Percentiles rank a stretch among this genome's conserved stretches.
Conservation (phyloP, 2,797 vertebrate genomes). For the Rhinoraja longicauda region DNA sequence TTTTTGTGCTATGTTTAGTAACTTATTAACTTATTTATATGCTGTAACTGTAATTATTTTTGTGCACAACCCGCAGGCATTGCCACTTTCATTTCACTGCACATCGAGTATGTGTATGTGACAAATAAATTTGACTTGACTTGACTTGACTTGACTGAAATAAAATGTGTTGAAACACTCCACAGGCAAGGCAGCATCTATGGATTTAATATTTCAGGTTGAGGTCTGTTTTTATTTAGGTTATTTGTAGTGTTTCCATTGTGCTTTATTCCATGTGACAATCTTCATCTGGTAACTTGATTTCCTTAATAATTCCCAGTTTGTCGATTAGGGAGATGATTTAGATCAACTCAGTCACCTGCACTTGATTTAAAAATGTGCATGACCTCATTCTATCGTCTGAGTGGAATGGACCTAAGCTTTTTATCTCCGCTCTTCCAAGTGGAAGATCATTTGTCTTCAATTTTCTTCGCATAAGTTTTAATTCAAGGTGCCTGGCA, state of each 20-base stretch:
- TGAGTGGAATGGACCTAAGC: background rate
- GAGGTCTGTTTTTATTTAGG: too few species aligned
- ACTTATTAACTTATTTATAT: too few species aligned
- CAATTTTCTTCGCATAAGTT: background rate
- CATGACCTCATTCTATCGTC: background rate
- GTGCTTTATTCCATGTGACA: background rate
- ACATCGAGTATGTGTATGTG: too few species aligned
- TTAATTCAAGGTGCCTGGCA: background rate
- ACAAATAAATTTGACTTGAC: too few species aligned
- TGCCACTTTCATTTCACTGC: too few species aligned
- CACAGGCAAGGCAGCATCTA: too few species aligned
- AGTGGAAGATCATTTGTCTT: background rate
- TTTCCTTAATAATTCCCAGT: background rate
- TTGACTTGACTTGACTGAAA: too few species aligned
- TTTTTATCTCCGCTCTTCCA: background rate
- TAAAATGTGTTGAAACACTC: too few species aligned
- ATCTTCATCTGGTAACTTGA: background rate
- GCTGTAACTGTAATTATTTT: too few species aligned
- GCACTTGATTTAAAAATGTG: background rate
- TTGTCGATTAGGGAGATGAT: background rate
- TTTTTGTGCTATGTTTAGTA: too few species aligned
- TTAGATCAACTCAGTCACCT: background rate
- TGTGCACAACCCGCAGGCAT: too few species aligned
- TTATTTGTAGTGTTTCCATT: background rate
- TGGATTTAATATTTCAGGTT: too few species aligned